Evolutionary conservation across 1,140 invertebrate species (phyloP).

Genomic region (Heliothis virescens): DNA sequence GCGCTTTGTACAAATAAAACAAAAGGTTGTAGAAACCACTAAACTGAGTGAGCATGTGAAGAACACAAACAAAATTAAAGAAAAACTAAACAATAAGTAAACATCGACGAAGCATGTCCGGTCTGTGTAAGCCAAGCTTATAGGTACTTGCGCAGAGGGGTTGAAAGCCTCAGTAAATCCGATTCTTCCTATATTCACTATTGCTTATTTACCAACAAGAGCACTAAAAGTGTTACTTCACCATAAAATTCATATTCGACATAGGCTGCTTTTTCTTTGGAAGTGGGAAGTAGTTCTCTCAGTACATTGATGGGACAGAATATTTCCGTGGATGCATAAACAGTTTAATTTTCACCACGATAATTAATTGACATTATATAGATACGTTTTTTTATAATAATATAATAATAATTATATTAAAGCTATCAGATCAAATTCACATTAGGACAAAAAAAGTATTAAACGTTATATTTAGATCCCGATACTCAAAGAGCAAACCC

Average conservation of each 20-base stretch:
- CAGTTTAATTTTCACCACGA: no score
- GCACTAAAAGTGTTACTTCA: background rate
- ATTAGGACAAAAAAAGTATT: no score
- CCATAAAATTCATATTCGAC: no score
- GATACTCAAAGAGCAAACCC: background rate
- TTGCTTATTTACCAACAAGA: background rate
- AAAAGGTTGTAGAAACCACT: constrained; percentile 47
- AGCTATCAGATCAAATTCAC: no score
- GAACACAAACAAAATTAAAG: constrained; percentile 62
- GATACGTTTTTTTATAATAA: no score
- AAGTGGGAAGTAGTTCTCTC: no score
- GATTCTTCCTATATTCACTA: background rate
- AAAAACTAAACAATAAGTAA: constrained; percentile 60
- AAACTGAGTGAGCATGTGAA: constrained; percentile 53
- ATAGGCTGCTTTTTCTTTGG: no score
- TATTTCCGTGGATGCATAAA: no score
- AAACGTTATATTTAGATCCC: no score
- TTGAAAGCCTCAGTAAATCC: constrained; percentile 19
- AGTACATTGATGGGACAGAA: no score
- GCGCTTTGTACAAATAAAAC: constrained; percentile 51
- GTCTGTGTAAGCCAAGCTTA: constrained; percentile 31
- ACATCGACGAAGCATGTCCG: constrained; percentile 57
- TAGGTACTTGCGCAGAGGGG: constrained; percentile 21
- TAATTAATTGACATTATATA: no score
- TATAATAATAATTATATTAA: no score